Evolutionary conservation across 1,140 invertebrate genomes (phyloP).

Genomic region (Bilobella aurantiaca): DNA sequence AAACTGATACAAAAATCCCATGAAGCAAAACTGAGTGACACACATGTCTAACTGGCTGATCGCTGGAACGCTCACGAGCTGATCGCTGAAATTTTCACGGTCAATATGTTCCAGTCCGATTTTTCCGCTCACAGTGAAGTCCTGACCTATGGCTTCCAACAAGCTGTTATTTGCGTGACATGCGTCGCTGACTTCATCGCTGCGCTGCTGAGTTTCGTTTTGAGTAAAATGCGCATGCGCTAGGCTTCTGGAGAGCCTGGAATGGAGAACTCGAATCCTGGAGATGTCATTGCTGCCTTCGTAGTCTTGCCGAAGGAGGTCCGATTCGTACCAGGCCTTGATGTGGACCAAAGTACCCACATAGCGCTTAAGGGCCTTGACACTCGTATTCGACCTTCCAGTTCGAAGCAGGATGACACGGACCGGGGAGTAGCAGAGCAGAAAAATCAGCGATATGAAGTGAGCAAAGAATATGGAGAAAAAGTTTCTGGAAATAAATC

Average conservation of each 20-base stretch:
- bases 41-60: slow-evolving; percentile 68
- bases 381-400: slow-evolving; percentile 15
- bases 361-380: slow-evolving; percentile 23
- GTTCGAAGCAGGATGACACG: slow-evolving; percentile 21
- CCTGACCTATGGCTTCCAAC: neutral
- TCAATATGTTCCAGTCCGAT: neutral
- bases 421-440: slow-evolving; percentile 27
- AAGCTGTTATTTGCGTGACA: neutral
- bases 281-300: neutral
- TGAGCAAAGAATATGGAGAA: slow-evolving; percentile 31
- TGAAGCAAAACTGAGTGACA: slow-evolving; percentile 74
- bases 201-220: neutral
- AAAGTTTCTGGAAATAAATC: slow-evolving; percentile 17
- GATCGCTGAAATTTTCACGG: neutral
- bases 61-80: too few species aligned
- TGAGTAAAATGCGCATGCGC: too few species aligned
- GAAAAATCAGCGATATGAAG: slow-evolving; percentile 29
- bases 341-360: slow-evolving; percentile 28
- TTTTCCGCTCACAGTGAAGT: neutral
- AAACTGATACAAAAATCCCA: slow-evolving; percentile 60
- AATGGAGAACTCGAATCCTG: neutral
- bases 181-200: slow-evolving; percentile 2
- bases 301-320: neutral
- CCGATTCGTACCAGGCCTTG: slow-evolving; percentile 29
- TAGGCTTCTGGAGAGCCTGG: neutral